Conservation (phyloP, 2,797 vertebrate genomes). For the Xiphorhynchus erythropygius region DNA sequence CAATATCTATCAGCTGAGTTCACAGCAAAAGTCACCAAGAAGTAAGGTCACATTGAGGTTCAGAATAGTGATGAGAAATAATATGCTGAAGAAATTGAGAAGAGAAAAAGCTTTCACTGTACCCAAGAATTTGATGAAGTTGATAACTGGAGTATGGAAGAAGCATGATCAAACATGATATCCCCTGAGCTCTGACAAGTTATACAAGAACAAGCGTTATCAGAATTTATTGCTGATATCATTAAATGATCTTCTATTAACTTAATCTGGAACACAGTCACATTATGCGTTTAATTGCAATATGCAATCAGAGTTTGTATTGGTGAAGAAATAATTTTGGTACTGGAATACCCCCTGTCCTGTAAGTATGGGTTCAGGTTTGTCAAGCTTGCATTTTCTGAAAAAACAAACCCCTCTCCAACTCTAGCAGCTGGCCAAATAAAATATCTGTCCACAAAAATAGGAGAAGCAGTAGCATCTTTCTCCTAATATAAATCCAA, state of each 20-base stretch:
- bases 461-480: background rate
- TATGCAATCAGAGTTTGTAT: background rate
- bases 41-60: background rate
- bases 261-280: background rate
- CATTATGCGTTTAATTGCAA: background rate
- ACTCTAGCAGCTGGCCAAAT: background rate
- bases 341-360: background rate
- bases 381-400: background rate
- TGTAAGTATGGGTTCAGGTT: background rate
- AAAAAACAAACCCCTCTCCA: background rate
- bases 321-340: background rate
- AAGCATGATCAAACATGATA: background rate
- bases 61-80: background rate
- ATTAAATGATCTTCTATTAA: background rate
- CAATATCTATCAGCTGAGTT: background rate
- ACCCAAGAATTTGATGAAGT: background rate
- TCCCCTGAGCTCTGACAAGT: background rate
- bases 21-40: background rate
- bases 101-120: background rate
- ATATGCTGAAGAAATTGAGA: background rate
- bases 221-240: background rate
- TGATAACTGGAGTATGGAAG: background rate
- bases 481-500: background rate
- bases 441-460: background rate
- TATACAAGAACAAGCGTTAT: background rate